A percentile compares a stretch with the other conserved stretches of the same genome.
Evolutionary conservation across 2,113 vertebrate species (phyloP).

Genomic region (Ginglymostoma cirratum): DNA sequence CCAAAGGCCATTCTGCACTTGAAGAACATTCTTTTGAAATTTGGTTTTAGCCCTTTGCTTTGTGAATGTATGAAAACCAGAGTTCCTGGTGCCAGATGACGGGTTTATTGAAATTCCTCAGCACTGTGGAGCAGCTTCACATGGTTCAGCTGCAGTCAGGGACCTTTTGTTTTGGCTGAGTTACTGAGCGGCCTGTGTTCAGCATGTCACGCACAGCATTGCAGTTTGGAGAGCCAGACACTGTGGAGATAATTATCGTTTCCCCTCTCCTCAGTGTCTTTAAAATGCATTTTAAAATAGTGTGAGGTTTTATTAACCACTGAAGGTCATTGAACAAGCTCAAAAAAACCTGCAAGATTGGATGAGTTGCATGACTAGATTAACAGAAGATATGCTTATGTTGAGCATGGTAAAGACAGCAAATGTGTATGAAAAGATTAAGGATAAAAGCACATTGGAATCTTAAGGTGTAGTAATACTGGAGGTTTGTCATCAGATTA

Average conservation of each 20-base stretch:
- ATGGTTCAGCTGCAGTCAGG: neutral
- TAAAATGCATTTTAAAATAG: neutral
- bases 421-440: neutral
- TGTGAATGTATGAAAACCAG: neutral
- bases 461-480: neutral
- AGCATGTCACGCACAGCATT: neutral
- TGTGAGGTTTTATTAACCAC: neutral
- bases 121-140: neutral
- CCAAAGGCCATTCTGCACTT: neutral
- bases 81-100: neutral
- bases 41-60: neutral
- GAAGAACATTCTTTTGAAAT: neutral
- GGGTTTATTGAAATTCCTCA: conserved; percentile 7
- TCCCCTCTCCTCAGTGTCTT: neutral
- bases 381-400: neutral
- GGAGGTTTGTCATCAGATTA: neutral
- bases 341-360: neutral
- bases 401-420: neutral
- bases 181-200: neutral
- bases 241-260: neutral
- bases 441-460: neutral
- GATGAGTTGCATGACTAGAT: neutral
- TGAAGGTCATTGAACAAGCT: neutral
- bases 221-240: neutral
- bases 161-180: neutral